These are phyloP conservation scores for Oceanites oceanicus DNA, from an alignment of 2,113 vertebrate genomes.

Conservation along the genomic window DNA sequence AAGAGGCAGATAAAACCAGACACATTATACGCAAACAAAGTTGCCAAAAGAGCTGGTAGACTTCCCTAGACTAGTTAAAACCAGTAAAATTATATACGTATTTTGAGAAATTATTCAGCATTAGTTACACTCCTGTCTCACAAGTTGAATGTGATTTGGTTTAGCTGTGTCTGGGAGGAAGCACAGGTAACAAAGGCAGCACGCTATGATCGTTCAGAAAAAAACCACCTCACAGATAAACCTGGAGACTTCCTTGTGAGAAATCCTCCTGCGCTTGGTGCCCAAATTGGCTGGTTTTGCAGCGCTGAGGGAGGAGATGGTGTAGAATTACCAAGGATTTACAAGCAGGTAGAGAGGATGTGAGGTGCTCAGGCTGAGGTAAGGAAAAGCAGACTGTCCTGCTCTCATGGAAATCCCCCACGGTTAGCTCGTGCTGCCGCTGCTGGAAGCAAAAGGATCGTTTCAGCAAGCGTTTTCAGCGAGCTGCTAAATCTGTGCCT, in stretches of 20 bases:
- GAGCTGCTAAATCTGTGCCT: neutral
- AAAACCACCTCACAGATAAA: neutral
- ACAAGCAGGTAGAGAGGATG: neutral
- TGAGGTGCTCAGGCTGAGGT: neutral
- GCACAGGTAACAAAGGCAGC: neutral
- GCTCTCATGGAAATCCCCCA: neutral
- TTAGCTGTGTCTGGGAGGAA: neutral
- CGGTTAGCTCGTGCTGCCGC: neutral
- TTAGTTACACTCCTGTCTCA: neutral
- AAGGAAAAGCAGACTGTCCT: neutral
- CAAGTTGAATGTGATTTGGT: neutral
- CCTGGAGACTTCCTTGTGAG: neutral
- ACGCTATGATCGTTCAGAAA: rapidly evolving
- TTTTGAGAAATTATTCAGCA: neutral
- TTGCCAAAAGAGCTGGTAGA: neutral
- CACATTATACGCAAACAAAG: rapidly evolving
- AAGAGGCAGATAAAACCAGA: neutral
- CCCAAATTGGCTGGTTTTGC: neutral
- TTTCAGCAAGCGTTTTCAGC: neutral
- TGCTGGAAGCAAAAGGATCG: neutral
- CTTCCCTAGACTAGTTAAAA: neutral
- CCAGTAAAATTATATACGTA: neutral
- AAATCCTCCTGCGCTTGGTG: neutral
- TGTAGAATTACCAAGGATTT: neutral
- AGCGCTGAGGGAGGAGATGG: neutral